phyloP scores from a whole-genome alignment of 2,888 invertebrate genomes.

The Cephonodes hylas region DNA sequence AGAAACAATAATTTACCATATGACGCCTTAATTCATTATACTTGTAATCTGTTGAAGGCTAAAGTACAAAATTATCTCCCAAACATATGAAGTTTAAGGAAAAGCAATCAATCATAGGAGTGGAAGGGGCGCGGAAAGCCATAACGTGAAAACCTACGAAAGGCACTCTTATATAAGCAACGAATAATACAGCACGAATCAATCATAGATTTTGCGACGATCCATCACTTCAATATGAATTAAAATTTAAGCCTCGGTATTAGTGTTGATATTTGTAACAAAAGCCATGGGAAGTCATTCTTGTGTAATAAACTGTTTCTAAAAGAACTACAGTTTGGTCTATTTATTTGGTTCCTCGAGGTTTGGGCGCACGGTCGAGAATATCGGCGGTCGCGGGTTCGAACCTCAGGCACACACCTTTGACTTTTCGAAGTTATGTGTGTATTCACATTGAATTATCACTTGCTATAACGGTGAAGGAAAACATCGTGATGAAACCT shows the following conservation, averaged over 20 bases:
- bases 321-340: too few relatives aligned
- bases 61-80: slow-evolving; percentile 79
- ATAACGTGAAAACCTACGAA: slow-evolving; percentile 64
- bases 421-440: too few relatives aligned
- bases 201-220: slow-evolving; percentile 79
- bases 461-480: too few relatives aligned
- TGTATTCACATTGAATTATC: too few relatives aligned
- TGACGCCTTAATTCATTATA: slow-evolving; percentile 65
- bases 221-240: slow-evolving; percentile 75
- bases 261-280: neutral
- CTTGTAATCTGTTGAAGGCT: slow-evolving; percentile 77
- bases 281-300: neutral
- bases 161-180: slow-evolving; percentile 73
- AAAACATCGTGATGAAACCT: too few relatives aligned
- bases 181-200: slow-evolving; percentile 79
- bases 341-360: too few relatives aligned
- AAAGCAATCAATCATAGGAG: slow-evolving; percentile 73
- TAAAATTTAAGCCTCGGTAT: slow-evolving; percentile 40
- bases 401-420: too few relatives aligned
- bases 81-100: slow-evolving; percentile 78
- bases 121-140: slow-evolving; percentile 70
- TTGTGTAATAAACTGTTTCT: too few relatives aligned
- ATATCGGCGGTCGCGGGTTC: too few relatives aligned
- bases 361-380: too few relatives aligned
- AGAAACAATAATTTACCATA: too few relatives aligned